Evolutionary conservation across 1,140 invertebrate species (phyloP), one percentile per base, ranked within the genome.

Genomic region (Lucilia sericata): DNA sequence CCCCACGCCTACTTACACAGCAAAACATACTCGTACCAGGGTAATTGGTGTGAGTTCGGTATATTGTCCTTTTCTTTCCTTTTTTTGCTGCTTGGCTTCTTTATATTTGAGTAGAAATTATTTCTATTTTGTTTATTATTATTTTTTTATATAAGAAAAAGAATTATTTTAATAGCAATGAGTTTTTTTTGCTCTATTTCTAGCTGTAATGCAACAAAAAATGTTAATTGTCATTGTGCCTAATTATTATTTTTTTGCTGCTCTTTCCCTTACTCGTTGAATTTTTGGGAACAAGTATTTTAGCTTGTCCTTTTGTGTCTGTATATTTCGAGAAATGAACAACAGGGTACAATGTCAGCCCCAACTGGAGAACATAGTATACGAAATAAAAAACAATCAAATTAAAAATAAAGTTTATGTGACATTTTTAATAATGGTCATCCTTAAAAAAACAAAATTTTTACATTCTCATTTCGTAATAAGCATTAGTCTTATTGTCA

Each of bases 341-440:
- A n/a, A n/a, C 14, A n/a, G 55, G 55, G 55, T n/a, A 78, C n/a
- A n/a, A n/a, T 42, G 21, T 19, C 70, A 74, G 25, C 19, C 21
- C 70, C 21, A 74, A 19, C 12, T 34, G 74, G 13, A 80, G 8
- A 49, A 21, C 25, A 30, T 30, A 30, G 25, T 2, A n/a, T n/a
- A 30, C 25, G 25, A 80, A 80, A 21, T 19, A 51, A 80, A 80
- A 80, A 13, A 17, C 42, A 80, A 80, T 80, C 76, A 80, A 80
- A 80, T 80, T 80, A 80, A 80, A 78, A 80, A 80, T 21, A 80
- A 80, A 80, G 42, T 80, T 80, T 80, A 80, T 80, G 76, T 80
- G 76, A 80, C 76, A 80, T 80, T 80, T 80, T 80, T 80, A 80
- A 80, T 80, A 80, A 80, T 80, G 76, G 76, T 80, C 76, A 80